Percentiles rank a stretch among this genome's conserved stretches.
Evolutionary conservation across 1,140 invertebrate genomes (phyloP).

Genomic region (Drosophila varians): DNA sequence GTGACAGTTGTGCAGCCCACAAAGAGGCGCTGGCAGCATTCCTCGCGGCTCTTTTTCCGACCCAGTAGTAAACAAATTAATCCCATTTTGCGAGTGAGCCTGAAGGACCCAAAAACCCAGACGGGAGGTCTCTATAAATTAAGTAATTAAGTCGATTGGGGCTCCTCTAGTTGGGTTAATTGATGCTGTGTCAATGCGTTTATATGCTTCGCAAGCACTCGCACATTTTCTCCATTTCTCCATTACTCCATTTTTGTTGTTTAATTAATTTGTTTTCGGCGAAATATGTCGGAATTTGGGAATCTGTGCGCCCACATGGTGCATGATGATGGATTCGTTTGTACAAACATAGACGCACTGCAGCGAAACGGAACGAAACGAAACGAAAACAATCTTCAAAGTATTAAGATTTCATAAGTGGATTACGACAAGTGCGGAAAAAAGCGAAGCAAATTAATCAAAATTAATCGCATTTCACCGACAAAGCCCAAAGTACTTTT

Average conservation of each 20-base stretch:
- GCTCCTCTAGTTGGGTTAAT: slow-evolving; percentile 58
- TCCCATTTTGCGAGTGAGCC: slow-evolving; percentile 62
- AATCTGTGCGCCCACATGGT: slow-evolving; percentile 34
- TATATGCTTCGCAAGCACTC: slow-evolving; percentile 54
- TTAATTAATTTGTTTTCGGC: slow-evolving; percentile 38
- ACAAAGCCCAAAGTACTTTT: slow-evolving; percentile 70
- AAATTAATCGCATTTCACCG: slow-evolving; percentile 72
- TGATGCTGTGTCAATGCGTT: slow-evolving; percentile 75
- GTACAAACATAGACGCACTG: neutral
- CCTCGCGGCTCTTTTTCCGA: slow-evolving; percentile 2
- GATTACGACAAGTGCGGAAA: slow-evolving; percentile 36
- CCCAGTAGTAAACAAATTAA: slow-evolving; percentile 73
- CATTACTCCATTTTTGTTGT: neutral
- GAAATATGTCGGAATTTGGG: neutral
- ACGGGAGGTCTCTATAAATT: slow-evolving; percentile 60
- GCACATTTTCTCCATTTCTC: slow-evolving; percentile 17
- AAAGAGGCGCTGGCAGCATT: slow-evolving; percentile 25
- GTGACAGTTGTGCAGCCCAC: slow-evolving; percentile 28
- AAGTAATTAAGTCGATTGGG: slow-evolving; percentile 69
- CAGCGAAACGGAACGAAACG: neutral
- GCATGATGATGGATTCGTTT: slow-evolving; percentile 45
- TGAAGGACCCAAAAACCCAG: neutral
- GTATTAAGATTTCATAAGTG: slow-evolving; percentile 50
- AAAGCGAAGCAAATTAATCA: slow-evolving; percentile 61
- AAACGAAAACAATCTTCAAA: slow-evolving; percentile 41